phyloP scores from a whole-genome alignment of 2,888 invertebrate genomes.

The Plemyria rubiginata region DNA sequence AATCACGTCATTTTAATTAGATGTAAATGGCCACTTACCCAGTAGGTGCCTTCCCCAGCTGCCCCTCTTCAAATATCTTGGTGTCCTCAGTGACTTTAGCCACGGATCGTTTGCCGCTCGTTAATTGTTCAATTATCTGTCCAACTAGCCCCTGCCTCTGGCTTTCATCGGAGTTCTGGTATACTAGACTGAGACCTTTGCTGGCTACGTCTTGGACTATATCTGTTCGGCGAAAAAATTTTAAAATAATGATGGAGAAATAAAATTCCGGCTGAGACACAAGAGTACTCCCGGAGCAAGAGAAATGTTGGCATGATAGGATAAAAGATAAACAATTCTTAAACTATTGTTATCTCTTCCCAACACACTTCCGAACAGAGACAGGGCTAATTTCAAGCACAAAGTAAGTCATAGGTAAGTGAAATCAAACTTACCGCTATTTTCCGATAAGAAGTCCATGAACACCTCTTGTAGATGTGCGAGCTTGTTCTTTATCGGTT shows the following conservation, averaged over 20 bases:
- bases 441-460: constrained; percentile 94
- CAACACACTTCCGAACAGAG: too few relatives aligned
- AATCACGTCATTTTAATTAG: neutral
- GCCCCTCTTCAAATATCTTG: constrained; percentile 94
- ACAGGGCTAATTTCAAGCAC: too few relatives aligned
- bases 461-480: constrained; percentile 91
- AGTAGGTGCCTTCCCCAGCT: constrained; percentile 93
- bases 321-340: too few relatives aligned
- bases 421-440: constrained; percentile 88
- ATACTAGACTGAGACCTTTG: constrained; percentile 95
- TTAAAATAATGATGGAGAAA: neutral
- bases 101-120: constrained; percentile 90
- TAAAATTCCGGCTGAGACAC: too few relatives aligned
- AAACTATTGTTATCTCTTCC: too few relatives aligned
- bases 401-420: too few relatives aligned
- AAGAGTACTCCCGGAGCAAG: too few relatives aligned
- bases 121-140: constrained; percentile 92
- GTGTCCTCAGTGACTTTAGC: constrained; percentile 92
- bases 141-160: constrained; percentile 90
- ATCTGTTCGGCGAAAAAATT: constrained; percentile 81
- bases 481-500: constrained; percentile 87
- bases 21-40: constrained; percentile 82
- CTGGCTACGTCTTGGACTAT: constrained; percentile 97
- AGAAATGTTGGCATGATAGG: too few relatives aligned
- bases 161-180: constrained; percentile 90